Evolutionary conservation across 1,140 invertebrate genomes (phyloP).

Genomic region (Achroia grisella): DNA sequence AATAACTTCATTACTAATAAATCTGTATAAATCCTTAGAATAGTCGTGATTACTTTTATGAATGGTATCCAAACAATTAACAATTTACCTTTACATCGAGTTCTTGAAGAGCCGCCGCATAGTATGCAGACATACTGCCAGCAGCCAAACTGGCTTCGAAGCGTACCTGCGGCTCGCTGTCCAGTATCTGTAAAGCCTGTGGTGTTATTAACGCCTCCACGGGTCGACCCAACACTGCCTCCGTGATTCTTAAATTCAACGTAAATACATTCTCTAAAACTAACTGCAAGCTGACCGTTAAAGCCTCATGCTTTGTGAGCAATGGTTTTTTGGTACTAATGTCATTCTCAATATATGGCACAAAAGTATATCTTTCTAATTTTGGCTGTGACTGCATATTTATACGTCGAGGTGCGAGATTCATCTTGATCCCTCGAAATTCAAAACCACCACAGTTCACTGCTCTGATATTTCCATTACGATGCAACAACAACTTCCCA

Average conservation of each 20-base stretch:
- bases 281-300: slow-evolving; percentile 80
- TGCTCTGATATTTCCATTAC: slow-evolving; percentile 84
- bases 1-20: too few species aligned
- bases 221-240: slow-evolving; percentile 79
- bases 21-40: too few species aligned
- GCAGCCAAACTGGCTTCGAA: slow-evolving; percentile 75
- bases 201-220: slow-evolving; percentile 79
- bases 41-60: too few species aligned
- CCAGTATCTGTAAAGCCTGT: slow-evolving; percentile 75
- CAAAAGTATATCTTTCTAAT: slow-evolving; percentile 87
- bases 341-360: slow-evolving; percentile 73
- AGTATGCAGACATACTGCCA: slow-evolving; percentile 57
- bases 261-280: slow-evolving; percentile 86
- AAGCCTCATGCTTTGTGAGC: slow-evolving; percentile 76
- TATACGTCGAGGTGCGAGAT: slow-evolving; percentile 87
- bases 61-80: not conserved
- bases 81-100: slow-evolving; percentile 72
- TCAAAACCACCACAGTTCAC: slow-evolving; percentile 91
- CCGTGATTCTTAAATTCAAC: slow-evolving; percentile 83
- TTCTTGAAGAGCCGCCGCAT: slow-evolving; percentile 68
- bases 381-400: slow-evolving; percentile 84
- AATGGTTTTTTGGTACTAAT: slow-evolving; percentile 67
- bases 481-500: slow-evolving; percentile 77
- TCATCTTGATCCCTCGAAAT: slow-evolving; percentile 92
- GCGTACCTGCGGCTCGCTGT: slow-evolving; percentile 78